Conservation (phyloP, 2,113 vertebrate genomes). For the Heterochromis multidens region DNA sequence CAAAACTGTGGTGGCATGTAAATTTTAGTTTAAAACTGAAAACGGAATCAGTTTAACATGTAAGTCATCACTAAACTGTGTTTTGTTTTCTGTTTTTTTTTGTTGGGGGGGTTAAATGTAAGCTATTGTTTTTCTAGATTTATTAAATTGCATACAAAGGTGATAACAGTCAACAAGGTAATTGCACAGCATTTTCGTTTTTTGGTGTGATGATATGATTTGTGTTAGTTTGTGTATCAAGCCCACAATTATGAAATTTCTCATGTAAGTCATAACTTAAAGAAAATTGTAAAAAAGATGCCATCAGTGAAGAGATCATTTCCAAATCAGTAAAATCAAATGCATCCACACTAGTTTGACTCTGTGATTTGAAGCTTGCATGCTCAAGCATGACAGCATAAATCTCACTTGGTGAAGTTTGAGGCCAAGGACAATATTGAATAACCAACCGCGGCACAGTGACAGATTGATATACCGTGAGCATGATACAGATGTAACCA, state of each 20-base stretch:
- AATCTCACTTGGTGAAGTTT: slow-evolving; percentile 60
- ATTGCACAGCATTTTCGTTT: neutral
- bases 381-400: slow-evolving; percentile 30
- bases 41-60: too few relatives aligned
- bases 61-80: too few relatives aligned
- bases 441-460: slow-evolving; percentile 50
- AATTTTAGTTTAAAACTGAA: neutral
- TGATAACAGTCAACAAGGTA: slow-evolving; percentile 16
- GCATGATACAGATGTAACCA: slow-evolving; percentile 60
- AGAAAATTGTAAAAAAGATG: neutral
- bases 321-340: slow-evolving; percentile 34
- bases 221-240: neutral
- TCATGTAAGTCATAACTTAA: neutral
- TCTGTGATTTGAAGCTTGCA: slow-evolving; percentile 25
- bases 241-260: neutral
- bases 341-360: neutral
- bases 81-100: slow-evolving; percentile 3
- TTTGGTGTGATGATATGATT: neutral
- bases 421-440: slow-evolving; percentile 69
- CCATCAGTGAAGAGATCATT: slow-evolving; percentile 7
- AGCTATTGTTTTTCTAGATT: slow-evolving; percentile 25
- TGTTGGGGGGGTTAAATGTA: slow-evolving; percentile 3
- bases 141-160: neutral
- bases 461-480: slow-evolving; percentile 65
- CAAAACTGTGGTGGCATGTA: neutral